phyloP scores from a whole-genome alignment of 2,888 invertebrate genomes.

The Lasioglossum leucozonium region DNA sequence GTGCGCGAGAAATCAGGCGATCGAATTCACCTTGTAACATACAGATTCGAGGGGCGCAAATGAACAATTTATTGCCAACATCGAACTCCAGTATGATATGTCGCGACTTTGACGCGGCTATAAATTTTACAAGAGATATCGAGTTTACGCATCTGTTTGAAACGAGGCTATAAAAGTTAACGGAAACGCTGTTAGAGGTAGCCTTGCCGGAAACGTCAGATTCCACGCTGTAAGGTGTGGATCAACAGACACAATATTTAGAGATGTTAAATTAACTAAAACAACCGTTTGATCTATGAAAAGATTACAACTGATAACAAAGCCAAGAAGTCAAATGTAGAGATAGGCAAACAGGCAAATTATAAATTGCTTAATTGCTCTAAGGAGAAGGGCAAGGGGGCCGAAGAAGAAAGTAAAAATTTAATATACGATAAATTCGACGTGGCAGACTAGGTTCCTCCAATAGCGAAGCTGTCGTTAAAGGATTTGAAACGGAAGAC shows the following conservation, averaged over 20 bases:
- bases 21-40: background rate
- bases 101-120: background rate
- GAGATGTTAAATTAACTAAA: background rate
- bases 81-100: background rate
- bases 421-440: background rate
- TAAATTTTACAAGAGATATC: background rate
- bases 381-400: background rate
- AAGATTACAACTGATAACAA: background rate
- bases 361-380: background rate
- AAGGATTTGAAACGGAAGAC: constrained; percentile 51
- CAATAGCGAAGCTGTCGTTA: background rate
- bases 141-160: background rate
- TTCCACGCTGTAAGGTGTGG: background rate
- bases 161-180: background rate
- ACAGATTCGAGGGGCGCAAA: background rate
- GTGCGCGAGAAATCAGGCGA: background rate
- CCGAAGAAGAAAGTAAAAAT: background rate
- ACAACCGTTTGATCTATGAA: background rate
- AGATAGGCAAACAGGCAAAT: background rate
- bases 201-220: background rate
- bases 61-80: background rate
- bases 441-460: constrained; percentile 5
- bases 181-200: background rate
- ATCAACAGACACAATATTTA: background rate
- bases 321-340: background rate